Conservation (phyloP, 2,113 vertebrate species). For the Cygnus buccinator region DNA sequence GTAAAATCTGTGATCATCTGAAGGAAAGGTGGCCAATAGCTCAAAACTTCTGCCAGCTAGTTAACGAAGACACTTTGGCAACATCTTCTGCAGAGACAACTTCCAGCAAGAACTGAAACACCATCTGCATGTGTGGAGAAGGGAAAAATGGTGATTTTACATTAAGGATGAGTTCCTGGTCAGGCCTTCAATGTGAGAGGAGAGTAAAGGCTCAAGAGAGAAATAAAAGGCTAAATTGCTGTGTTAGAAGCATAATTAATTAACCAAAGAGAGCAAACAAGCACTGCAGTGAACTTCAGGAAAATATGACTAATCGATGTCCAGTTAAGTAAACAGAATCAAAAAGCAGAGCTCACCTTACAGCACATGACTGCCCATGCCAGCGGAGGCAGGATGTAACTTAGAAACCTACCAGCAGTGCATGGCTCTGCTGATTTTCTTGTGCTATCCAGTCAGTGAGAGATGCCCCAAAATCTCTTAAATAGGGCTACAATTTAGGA, state of each 20-base stretch:
- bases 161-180: not conserved
- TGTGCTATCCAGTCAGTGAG: not conserved
- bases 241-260: not conserved
- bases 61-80: not conserved
- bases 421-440: not conserved
- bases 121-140: not conserved
- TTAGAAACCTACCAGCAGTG: not conserved
- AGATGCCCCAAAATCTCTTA: not conserved
- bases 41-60: not conserved
- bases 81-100: not conserved
- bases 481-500: not conserved
- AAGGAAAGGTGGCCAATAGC: not conserved
- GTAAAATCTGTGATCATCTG: not conserved
- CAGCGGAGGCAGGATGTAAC: not conserved
- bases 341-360: not conserved
- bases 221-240: not conserved
- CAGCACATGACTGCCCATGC: accelerated
- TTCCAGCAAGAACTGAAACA: not conserved
- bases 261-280: not conserved
- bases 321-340: not conserved
- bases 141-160: not conserved
- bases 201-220: not conserved
- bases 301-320: not conserved
- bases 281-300: not conserved
- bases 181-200: accelerated